phyloP scores from a whole-genome alignment of 2,888 invertebrate genomes.

The Agrilus biguttatus region DNA sequence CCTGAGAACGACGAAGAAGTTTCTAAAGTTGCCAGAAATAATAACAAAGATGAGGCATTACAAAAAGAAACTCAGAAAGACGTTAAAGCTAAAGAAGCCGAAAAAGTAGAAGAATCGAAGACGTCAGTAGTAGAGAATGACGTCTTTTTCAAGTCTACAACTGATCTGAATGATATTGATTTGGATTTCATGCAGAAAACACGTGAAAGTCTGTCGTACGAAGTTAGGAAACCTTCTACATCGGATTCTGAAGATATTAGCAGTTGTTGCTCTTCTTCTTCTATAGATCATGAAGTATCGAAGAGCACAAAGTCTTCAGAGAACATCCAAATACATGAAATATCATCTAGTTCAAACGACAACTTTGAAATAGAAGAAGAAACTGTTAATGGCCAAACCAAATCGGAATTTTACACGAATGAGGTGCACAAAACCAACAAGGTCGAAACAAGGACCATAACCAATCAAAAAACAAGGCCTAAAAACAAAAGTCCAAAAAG shows the following conservation, averaged over 20 bases:
- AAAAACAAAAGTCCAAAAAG: too few relatives aligned
- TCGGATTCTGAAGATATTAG: background rate
- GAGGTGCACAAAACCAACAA: background rate
- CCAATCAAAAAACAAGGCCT: too few relatives aligned
- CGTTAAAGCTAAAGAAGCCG: background rate
- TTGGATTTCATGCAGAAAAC: slow-evolving; percentile 18
- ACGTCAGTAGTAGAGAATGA: background rate
- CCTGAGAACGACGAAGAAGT: background rate
- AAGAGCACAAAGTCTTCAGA: slow-evolving; percentile 14
- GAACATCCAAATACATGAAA: slow-evolving; percentile 50
- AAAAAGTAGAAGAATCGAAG: background rate
- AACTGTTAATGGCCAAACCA: background rate
- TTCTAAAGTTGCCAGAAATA: slow-evolving; percentile 1
- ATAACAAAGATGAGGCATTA: background rate
- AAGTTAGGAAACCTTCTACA: background rate
- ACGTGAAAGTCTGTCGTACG: slow-evolving; percentile 22
- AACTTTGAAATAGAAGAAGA: slow-evolving; percentile 18
- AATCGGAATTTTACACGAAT: background rate
- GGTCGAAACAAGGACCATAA: too few relatives aligned
- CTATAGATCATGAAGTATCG: slow-evolving; percentile 12
- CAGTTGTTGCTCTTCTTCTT: slow-evolving; percentile 4
- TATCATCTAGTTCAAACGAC: slow-evolving; percentile 47
- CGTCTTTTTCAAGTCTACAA: background rate
- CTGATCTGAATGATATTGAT: background rate
- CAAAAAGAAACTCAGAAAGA: background rate